Percentiles rank a stretch among this genome's conserved stretches.
Conservation (phyloP, 2,797 vertebrate genomes). For the Micromesistius poutassou region DNA sequence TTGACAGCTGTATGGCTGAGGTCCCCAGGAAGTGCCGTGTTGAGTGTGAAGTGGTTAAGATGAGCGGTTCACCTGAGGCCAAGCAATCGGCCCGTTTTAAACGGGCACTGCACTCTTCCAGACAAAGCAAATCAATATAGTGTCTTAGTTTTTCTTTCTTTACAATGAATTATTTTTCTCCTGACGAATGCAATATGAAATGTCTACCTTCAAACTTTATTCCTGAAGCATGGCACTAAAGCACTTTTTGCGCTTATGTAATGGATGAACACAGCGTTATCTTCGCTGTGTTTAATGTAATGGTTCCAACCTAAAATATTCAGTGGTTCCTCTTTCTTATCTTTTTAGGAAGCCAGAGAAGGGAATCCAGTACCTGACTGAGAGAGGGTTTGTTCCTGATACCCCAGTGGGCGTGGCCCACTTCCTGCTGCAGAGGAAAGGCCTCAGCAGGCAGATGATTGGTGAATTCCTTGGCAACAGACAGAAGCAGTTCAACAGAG, state of each 20-base stretch:
- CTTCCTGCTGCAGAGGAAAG: slow-evolving; percentile 95
- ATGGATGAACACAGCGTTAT: neutral
- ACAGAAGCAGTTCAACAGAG: slow-evolving; percentile 97
- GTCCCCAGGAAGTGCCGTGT: too few relatives aligned
- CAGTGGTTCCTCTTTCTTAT: slow-evolving; percentile 5
- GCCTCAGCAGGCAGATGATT: slow-evolving; percentile 96
- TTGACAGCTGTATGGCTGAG: too few relatives aligned
- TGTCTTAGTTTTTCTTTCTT: neutral
- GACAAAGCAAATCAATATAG: neutral
- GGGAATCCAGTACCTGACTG: slow-evolving; percentile 93
- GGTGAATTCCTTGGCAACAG: slow-evolving; percentile 96
- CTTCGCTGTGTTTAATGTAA: neutral
- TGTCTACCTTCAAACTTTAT: neutral
- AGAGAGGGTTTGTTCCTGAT: slow-evolving; percentile 92
- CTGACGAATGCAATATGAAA: neutral
- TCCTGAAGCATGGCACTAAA: neutral
- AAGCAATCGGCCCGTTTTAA: too few relatives aligned
- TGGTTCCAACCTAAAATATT: neutral
- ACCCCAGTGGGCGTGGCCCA: slow-evolving; percentile 95
- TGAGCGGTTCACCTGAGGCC: too few relatives aligned
- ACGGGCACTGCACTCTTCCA: neutral
- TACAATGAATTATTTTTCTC: neutral
- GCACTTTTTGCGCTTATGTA: neutral
- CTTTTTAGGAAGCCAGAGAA: slow-evolving; percentile 90
- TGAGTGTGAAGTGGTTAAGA: too few relatives aligned